Evolutionary conservation across 1,140 invertebrate genomes (phyloP), one percentile per base, ranked within the genome.

Genomic region (Acromyrmex charruanus): DNA sequence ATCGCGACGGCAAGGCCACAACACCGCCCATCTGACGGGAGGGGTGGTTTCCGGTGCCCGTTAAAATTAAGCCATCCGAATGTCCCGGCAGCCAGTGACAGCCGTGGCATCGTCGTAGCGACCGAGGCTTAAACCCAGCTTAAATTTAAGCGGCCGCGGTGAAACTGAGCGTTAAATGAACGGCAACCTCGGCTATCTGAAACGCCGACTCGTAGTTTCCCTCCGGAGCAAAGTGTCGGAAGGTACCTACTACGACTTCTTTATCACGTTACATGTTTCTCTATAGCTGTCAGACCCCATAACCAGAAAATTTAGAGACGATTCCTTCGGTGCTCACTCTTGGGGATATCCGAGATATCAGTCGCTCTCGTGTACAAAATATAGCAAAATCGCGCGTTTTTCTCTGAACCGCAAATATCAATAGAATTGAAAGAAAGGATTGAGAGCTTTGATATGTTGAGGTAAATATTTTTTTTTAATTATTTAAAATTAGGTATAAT

Each of bases 161-260:
- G 88, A 77, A 89, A 82, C 61, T 75, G 63, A 71, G 55, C 84
- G 77, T 89, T 89, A 87, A 89, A 89, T 55, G 82, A 72, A 86
- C 69, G 69, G n/a, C 44, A 61, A 53, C 39, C 81, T 28, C 51
- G 35, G 14, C 39, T 31, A 44, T 86, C 63, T 35, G 59, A 69
- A 72, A 31, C 35, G 16, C 16, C 55, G 21, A 21, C 44, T 49
- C 25, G 77, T n/a, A 53, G 49, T 66, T 39, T 69, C 63, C 65
- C 35, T 71, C n/a, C 79, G 79, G 21, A 58, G 51, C 28, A 55
- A 80, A 68, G 31, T 69, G 35, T 55, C 63, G 44, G 77, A 3
- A 25, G 63, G 39, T 39, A 49, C 68, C 39, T 7, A 10, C 68
- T 59, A 35, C 5, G 80, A 82, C 39, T 74, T 75, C 69, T 84